A percentile compares a stretch with the other conserved stretches of the same genome.
These are phyloP conservation scores for Chiropotes sagulatus DNA, from an alignment of 2,797 vertebrate genomes.

Conservation along the genomic window DNA sequence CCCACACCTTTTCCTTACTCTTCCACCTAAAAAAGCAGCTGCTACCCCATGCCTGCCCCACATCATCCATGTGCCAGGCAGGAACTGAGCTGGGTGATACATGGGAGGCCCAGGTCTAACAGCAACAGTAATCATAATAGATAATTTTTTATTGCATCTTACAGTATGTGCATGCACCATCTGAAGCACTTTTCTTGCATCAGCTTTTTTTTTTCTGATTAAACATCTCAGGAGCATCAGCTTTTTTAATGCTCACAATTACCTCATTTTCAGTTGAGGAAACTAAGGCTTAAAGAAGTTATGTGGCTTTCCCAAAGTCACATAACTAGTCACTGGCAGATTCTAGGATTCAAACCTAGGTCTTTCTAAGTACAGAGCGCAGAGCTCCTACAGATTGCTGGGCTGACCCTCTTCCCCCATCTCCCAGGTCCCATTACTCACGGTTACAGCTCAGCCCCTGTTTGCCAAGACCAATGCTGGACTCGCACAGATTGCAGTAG, in stretches of 20 bases:
- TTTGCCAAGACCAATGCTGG: conserved; percentile 90
- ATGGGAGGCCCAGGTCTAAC: neutral
- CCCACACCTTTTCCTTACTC: neutral
- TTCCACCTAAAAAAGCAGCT: neutral
- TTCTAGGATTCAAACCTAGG: neutral
- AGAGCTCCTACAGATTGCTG: neutral
- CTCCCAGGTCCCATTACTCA: conserved; percentile 83
- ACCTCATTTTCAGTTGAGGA: neutral
- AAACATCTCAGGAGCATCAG: neutral
- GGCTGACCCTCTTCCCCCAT: neutral
- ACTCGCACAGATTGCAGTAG: conserved; percentile 94
- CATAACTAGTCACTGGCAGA: neutral
- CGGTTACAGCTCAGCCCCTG: conserved; percentile 94
- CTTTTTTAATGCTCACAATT: neutral
- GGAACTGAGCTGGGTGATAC: neutral
- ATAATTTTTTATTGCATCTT: neutral
- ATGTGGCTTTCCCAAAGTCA: neutral
- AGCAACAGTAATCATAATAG: neutral
- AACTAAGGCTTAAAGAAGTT: neutral
- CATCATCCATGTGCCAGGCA: neutral
- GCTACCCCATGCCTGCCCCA: neutral
- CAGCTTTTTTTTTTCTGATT: neutral
- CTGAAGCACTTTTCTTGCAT: neutral
- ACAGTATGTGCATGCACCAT: neutral
- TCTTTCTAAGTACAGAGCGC: neutral